phyloP scores from a whole-genome alignment of 1,140 invertebrate species.

The Diplogasteroides magnus region DNA sequence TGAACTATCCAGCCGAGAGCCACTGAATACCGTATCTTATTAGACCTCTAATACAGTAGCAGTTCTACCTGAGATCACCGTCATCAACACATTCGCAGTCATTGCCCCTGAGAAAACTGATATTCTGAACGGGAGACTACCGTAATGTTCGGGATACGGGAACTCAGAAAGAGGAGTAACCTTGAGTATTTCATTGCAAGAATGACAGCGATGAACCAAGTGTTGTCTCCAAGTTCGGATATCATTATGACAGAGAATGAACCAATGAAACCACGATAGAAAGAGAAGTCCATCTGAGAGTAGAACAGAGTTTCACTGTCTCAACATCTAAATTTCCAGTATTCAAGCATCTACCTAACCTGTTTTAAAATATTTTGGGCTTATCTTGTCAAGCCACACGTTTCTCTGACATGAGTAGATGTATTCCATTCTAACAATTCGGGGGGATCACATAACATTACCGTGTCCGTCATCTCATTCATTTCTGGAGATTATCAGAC shows the following conservation, averaged over 20 bases:
- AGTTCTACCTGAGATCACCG: conserved; percentile 74
- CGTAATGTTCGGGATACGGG: too few species aligned
- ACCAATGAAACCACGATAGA: conserved; percentile 87
- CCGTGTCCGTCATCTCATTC: not conserved
- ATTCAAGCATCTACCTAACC: too few species aligned
- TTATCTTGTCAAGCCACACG: too few species aligned
- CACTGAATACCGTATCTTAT: not conserved
- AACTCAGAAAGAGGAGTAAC: too few species aligned
- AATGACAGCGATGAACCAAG: conserved; percentile 99
- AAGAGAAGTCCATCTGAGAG: conserved; percentile 62
- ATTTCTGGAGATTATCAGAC: not conserved
- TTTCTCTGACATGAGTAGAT: too few species aligned
- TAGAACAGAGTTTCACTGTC: conserved; percentile 3
- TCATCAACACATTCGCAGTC: conserved; percentile 85
- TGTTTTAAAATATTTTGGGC: too few species aligned
- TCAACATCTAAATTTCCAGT: too few species aligned
- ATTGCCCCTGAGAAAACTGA: conserved; percentile 90
- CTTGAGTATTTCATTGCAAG: conserved; percentile 96
- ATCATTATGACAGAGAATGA: conserved; percentile 91
- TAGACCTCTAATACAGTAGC: not conserved
- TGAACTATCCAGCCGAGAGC: conserved; percentile 63
- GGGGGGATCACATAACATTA: too few species aligned
- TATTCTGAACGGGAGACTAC: conserved; percentile 63
- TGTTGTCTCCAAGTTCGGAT: conserved; percentile 96
- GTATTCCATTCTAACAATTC: too few species aligned